Evolutionary conservation across 2,888 invertebrate genomes (phyloP).

Genomic region (Ennomos quercinarius): DNA sequence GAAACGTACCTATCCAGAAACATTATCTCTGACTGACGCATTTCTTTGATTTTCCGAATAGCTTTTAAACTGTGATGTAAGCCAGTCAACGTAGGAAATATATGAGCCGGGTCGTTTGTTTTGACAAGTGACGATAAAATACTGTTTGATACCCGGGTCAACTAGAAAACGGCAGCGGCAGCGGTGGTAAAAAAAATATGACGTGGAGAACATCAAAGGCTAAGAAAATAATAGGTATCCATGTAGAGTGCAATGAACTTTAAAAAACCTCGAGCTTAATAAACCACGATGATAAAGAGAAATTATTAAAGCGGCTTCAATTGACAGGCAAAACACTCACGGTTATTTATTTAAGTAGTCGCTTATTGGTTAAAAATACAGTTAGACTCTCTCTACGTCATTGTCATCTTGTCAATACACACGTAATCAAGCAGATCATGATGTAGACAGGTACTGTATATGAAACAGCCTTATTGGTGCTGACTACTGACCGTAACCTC

Average conservation of each 20-base stretch:
- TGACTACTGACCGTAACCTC: conserved; percentile 65
- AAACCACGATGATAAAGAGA: conserved; percentile 20
- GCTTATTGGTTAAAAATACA: conserved; percentile 15
- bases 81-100: conserved; percentile 32
- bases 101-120: conserved; percentile 40
- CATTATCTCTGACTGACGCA: conserved; percentile 21
- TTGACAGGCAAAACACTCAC: conserved; percentile 11
- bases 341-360: not conserved
- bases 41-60: conserved; percentile 24
- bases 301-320: conserved; percentile 16
- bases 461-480: conserved; percentile 34
- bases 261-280: conserved; percentile 15
- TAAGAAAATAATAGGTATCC: conserved; percentile 41
- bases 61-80: conserved; percentile 29
- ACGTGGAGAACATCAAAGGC: conserved; percentile 51
- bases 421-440: conserved; percentile 13
- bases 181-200: conserved; percentile 41
- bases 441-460: conserved; percentile 6
- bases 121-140: conserved; percentile 49
- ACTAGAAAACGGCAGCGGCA: conserved; percentile 29
- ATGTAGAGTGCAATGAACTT: conserved; percentile 51
- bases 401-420: conserved; percentile 5
- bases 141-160: conserved; percentile 39
- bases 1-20: conserved; percentile 16
- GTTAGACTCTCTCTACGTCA: conserved; percentile 8